These are phyloP conservation scores for Holocentrus rufus DNA, from an alignment of 2,797 vertebrate genomes.

Conservation along the genomic window DNA sequence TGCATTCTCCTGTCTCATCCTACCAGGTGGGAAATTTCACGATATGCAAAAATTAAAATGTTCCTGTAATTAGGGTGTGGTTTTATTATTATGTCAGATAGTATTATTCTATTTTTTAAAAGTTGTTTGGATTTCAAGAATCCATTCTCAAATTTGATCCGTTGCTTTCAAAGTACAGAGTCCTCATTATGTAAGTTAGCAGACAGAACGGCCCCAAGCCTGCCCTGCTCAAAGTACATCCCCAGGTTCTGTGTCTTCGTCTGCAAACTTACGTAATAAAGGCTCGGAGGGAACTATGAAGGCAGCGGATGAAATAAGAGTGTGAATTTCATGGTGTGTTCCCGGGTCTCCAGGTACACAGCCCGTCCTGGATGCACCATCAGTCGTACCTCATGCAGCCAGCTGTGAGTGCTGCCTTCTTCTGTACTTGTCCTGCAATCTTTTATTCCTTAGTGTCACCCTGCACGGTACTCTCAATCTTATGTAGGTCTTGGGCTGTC, in stretches of 20 bases:
- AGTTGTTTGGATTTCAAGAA: background rate
- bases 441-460: too few species aligned
- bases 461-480: background rate
- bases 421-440: background rate
- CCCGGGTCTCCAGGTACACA: conserved; percentile 83
- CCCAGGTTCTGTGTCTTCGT: conserved; percentile 84
- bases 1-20: conserved; percentile 92
- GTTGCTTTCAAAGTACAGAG: conserved; percentile 22
- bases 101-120: too few species aligned
- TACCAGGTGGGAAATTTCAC: conserved; percentile 87
- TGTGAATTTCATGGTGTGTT: conserved; percentile 1
- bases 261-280: conserved; percentile 83
- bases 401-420: conserved; percentile 81
- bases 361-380: conserved; percentile 95
- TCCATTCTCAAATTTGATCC: background rate
- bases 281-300: conserved; percentile 79
- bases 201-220: conserved; percentile 72
- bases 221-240: conserved; percentile 82
- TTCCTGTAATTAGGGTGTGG: background rate
- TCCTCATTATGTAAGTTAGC: conserved; percentile 5
- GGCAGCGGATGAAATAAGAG: background rate
- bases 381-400: conserved; percentile 98
- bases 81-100: too few species aligned
- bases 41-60: background rate
- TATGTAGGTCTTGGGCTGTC: too few species aligned